Conservation (phyloP, 2,797 vertebrate genomes). For the Micrastur ruficollis region DNA sequence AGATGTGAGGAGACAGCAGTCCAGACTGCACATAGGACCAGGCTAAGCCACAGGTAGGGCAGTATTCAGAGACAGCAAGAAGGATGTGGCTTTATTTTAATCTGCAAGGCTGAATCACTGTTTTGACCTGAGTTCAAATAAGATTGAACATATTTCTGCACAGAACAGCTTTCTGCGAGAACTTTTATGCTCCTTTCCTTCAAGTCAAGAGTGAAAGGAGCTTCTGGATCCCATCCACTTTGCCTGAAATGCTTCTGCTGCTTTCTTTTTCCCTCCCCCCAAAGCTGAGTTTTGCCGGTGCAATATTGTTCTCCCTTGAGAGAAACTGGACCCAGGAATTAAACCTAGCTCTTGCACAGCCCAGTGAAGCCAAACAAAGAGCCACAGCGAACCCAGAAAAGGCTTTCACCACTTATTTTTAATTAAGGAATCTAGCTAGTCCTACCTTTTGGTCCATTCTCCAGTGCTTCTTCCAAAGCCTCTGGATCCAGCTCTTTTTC, state of each 20-base stretch:
- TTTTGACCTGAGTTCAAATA: background rate
- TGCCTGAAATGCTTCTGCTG: background rate
- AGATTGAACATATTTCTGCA: background rate
- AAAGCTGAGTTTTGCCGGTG: background rate
- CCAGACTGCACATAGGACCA: background rate
- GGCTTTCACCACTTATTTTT: background rate
- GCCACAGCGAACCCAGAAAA: background rate
- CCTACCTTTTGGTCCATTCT: slow-evolving; percentile 92
- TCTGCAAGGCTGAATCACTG: background rate
- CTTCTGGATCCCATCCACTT: background rate
- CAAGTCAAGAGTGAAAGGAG: background rate
- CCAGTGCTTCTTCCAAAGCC: slow-evolving; percentile 86
- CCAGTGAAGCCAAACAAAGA: background rate
- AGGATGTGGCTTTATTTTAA: background rate
- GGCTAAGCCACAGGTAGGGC: background rate
- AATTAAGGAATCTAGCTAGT: background rate
- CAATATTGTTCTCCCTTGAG: background rate
- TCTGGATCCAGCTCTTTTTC: slow-evolving; percentile 88
- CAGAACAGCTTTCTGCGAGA: background rate
- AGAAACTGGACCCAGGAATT: background rate
- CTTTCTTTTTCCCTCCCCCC: background rate
- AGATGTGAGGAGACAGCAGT: background rate
- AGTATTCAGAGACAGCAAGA: background rate
- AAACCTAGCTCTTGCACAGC: background rate
- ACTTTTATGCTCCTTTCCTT: background rate